These are phyloP conservation scores for Rhynchophorus ferrugineus DNA, from an alignment of 1,140 invertebrate genomes.

Conservation along the genomic window DNA sequence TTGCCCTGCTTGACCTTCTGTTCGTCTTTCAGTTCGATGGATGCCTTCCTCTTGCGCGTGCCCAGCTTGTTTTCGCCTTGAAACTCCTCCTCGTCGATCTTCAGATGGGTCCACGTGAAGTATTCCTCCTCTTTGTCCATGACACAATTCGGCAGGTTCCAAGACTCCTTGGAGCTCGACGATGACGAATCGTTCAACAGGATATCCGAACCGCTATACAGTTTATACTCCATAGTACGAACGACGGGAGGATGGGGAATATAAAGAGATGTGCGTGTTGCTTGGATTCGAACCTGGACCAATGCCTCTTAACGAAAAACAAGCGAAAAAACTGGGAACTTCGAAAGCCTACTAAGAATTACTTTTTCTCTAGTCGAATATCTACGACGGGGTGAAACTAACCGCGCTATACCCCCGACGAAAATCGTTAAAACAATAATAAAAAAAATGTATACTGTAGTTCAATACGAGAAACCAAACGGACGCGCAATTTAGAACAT, in stretches of 20 bases:
- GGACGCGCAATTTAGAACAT: constrained; percentile 55
- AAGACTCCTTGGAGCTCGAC: constrained; percentile 30
- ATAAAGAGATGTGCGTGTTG: neutral
- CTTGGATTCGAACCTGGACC: too few species aligned
- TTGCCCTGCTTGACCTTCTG: constrained; percentile 25
- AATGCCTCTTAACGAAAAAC: too few species aligned
- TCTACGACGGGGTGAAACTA: neutral
- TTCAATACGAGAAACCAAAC: neutral
- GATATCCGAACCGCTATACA: constrained; percentile 33
- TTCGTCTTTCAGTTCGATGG: constrained; percentile 12
- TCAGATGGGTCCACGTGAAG: constrained; percentile 37
- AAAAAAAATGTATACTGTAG: neutral
- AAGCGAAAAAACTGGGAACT: too few species aligned
- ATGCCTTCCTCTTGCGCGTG: constrained; percentile 28
- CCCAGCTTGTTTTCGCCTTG: constrained; percentile 10
- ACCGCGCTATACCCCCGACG: neutral
- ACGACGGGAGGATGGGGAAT: neutral
- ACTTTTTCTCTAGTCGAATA: neutral
- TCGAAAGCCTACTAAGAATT: too few species aligned
- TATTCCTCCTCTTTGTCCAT: constrained; percentile 38
- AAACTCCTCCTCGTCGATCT: constrained; percentile 28
- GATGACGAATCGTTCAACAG: constrained; percentile 28
- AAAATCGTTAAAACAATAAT: neutral
- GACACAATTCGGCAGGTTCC: constrained; percentile 28
- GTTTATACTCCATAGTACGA: constrained; percentile 38